Conservation (phyloP, 2,113 vertebrate genomes). For the Xiphias gladius region DNA sequence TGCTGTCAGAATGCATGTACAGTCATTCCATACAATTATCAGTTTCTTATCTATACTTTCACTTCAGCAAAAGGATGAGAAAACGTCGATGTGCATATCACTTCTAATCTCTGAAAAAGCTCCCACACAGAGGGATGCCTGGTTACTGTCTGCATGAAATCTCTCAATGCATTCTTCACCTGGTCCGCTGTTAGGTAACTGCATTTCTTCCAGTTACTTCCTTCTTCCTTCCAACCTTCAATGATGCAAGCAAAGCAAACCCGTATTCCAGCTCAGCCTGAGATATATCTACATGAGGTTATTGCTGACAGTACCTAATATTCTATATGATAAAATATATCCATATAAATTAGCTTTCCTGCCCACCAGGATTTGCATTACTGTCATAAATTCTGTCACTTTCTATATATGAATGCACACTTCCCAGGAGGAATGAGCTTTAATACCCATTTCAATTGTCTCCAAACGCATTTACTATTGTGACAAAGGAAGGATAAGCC, state of each 20-base stretch:
- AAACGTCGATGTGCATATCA: slow-evolving; percentile 21
- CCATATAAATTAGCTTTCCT: slow-evolving; percentile 1
- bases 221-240: not conserved
- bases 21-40: not conserved
- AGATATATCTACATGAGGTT: not conserved
- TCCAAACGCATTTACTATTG: slow-evolving; percentile 20
- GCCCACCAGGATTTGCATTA: not conserved
- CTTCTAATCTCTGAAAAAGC: slow-evolving; percentile 36
- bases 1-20: not conserved
- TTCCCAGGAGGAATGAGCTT: not conserved
- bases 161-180: slow-evolving; percentile 58
- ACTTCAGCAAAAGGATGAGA: not conserved
- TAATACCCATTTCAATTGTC: slow-evolving; percentile 12
- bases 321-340: not conserved
- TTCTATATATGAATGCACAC: slow-evolving; percentile 5
- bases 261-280: too few species aligned
- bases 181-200: slow-evolving; percentile 18
- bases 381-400: not conserved
- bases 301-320: not conserved
- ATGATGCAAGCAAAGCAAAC: not conserved
- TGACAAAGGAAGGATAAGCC: slow-evolving; percentile 46
- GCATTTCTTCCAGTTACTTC: slow-evolving; percentile 36
- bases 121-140: slow-evolving; percentile 59
- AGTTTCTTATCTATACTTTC: slow-evolving; percentile 44
- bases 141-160: slow-evolving; percentile 45